Conservation (phyloP, 1,140 invertebrate species). For the Monomorium pharaonis region DNA sequence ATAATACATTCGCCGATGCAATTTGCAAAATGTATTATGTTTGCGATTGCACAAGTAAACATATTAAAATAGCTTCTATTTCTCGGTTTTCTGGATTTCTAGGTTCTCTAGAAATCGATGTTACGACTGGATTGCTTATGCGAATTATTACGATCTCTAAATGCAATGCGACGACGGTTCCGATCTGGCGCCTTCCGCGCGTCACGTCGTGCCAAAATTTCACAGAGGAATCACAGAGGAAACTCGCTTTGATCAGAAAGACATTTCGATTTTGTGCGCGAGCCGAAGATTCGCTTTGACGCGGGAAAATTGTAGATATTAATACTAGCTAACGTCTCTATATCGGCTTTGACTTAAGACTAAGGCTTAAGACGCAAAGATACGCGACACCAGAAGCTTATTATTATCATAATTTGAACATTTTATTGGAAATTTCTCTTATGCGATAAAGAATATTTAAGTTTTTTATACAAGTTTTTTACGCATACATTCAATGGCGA, state of each 20-base stretch:
- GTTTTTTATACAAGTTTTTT: not conserved
- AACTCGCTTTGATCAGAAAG: constrained; percentile 61
- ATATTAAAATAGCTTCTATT: not conserved
- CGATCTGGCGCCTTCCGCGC: constrained; percentile 15
- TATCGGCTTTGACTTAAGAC: not conserved
- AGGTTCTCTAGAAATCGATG: not conserved
- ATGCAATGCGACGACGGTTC: not conserved
- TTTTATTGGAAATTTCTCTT: not conserved
- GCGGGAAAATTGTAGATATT: constrained; percentile 19
- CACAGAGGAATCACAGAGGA: constrained; percentile 54
- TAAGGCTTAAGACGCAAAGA: not conserved
- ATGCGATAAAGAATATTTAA: not conserved
- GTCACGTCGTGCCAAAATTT: constrained; percentile 61
- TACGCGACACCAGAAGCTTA: not conserved
- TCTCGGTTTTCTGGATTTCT: not conserved
- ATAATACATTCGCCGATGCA: not conserved
- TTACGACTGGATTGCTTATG: not conserved
- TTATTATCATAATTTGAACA: not conserved
- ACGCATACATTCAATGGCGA: not conserved
- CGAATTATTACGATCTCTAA: constrained; percentile 12
- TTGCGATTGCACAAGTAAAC: not conserved
- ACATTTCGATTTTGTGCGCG: constrained; percentile 60
- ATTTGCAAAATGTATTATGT: not conserved
- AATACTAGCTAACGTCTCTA: constrained; percentile 40
- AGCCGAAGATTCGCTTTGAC: constrained; percentile 34